Percentiles rank a stretch among this genome's conserved stretches.
Conservation (phyloP, 2,113 vertebrate species). For the Cygnus buccinator region DNA sequence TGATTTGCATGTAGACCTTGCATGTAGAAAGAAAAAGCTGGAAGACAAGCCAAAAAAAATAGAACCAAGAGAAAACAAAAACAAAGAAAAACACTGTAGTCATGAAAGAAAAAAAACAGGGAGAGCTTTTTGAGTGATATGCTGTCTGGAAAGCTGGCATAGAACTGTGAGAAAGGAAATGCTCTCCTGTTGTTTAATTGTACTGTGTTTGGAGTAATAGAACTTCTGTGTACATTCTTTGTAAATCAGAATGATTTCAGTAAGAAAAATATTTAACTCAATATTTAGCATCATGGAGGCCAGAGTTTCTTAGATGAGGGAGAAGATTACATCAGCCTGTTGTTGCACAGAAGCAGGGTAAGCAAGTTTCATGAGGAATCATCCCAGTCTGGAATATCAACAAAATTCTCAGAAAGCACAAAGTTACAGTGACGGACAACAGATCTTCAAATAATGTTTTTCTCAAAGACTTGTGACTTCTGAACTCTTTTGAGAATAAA, state of each 20-base stretch:
- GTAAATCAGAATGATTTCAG: slow-evolving; percentile 57
- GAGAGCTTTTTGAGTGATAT: slow-evolving; percentile 31
- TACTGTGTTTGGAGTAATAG: slow-evolving; percentile 61
- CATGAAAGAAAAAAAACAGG: neutral
- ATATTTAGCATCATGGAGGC: slow-evolving; percentile 7
- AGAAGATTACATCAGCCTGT: neutral
- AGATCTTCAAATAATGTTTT: neutral
- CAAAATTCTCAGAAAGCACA: neutral
- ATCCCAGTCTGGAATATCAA: neutral
- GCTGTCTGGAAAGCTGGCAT: slow-evolving; percentile 39
- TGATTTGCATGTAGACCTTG: neutral
- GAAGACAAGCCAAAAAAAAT: neutral
- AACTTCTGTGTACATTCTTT: slow-evolving; percentile 62
- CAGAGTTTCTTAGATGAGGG: neutral
- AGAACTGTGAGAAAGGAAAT: slow-evolving; percentile 66
- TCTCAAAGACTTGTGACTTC: neutral
- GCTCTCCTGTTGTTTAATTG: slow-evolving; percentile 54
- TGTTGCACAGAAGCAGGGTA: neutral
- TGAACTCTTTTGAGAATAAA: neutral
- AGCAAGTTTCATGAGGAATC: neutral
- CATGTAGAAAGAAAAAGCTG: neutral
- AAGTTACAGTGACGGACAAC: neutral
- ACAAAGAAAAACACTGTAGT: neutral
- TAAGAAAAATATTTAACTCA: slow-evolving; percentile 66
- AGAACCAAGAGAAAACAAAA: neutral